These are phyloP conservation scores for Heliconius hortense DNA, from an alignment of 2,888 invertebrate species.

Conservation along the genomic window DNA sequence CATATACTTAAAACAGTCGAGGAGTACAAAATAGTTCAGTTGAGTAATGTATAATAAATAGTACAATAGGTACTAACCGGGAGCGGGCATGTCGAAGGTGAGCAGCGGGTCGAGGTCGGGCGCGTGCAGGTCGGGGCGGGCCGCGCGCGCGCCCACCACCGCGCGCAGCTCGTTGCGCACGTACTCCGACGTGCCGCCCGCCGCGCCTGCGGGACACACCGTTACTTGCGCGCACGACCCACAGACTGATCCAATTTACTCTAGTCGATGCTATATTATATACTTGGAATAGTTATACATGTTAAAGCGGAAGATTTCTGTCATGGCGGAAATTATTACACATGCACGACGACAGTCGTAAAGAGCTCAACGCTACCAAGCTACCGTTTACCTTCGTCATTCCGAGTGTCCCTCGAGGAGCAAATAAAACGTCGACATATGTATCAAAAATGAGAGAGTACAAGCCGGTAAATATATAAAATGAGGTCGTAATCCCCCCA, in stretches of 20 bases:
- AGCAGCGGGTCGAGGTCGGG: constrained; percentile 87
- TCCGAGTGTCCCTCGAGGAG: constrained; percentile 21
- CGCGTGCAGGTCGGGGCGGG: constrained; percentile 76
- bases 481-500: neutral
- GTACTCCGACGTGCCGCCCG: constrained; percentile 89
- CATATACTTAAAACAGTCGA: no score
- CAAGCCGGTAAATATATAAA: constrained; percentile 11
- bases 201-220: constrained; percentile 25
- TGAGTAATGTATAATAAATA: no score
- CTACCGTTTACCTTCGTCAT: constrained; percentile 37
- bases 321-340: constrained; percentile 37
- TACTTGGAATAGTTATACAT: constrained; percentile 34
- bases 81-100: constrained; percentile 86
- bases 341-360: constrained; percentile 43
- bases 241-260: constrained; percentile 43
- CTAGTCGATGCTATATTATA: constrained; percentile 30
- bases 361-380: constrained; percentile 28
- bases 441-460: constrained; percentile 21
- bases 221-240: neutral
- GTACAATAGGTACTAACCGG: constrained; percentile 64
- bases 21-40: no score
- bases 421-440: constrained; percentile 21
- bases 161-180: constrained; percentile 95
- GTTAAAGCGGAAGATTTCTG: constrained; percentile 40
- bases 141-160: constrained; percentile 91